A percentile compares a stretch with the other conserved stretches of the same genome.
These are phyloP conservation scores for Diaperis boleti DNA, from an alignment of 2,888 invertebrate species.

Conservation along the genomic window DNA sequence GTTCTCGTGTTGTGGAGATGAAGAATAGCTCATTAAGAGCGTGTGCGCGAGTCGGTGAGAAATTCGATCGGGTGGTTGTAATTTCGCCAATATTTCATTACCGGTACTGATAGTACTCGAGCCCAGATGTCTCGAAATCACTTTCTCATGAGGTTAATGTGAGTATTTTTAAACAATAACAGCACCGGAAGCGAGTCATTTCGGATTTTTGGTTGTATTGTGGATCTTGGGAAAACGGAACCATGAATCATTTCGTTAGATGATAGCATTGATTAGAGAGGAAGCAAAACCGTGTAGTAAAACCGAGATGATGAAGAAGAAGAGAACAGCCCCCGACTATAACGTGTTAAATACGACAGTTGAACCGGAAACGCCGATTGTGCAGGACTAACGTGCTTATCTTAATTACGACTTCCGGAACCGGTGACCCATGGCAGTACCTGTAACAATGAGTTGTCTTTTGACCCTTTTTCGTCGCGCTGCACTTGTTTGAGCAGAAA, in stretches of 20 bases:
- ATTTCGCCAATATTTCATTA: too few relatives aligned
- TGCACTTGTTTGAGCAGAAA: not conserved
- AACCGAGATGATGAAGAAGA: not conserved
- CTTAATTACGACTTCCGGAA: constrained; percentile 47
- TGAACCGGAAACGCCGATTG: constrained; percentile 44
- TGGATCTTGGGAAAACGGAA: constrained; percentile 41
- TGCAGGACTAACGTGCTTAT: constrained; percentile 43
- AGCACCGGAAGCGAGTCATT: constrained; percentile 40
- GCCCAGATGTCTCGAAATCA: constrained; percentile 33
- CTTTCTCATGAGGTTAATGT: constrained; percentile 40
- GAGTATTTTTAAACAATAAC: constrained; percentile 41
- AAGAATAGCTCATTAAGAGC: too few relatives aligned
- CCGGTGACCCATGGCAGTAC: constrained; percentile 1
- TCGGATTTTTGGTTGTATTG: constrained; percentile 37
- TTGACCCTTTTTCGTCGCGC: not conserved
- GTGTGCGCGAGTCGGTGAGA: too few relatives aligned
- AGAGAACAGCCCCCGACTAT: not conserved
- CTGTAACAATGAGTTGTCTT: not conserved
- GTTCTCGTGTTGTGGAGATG: too few relatives aligned
- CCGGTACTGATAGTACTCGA: not conserved
- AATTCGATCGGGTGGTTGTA: too few relatives aligned
- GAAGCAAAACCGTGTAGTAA: not conserved
- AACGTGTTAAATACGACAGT: constrained; percentile 5
- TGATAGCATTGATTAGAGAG: constrained; percentile 20
- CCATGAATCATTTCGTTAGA: constrained; percentile 41